A percentile compares a stretch with the other conserved stretches of the same genome.
Evolutionary conservation across 2,113 vertebrate species (phyloP).

Genomic region (Stegostoma tigrinum): DNA sequence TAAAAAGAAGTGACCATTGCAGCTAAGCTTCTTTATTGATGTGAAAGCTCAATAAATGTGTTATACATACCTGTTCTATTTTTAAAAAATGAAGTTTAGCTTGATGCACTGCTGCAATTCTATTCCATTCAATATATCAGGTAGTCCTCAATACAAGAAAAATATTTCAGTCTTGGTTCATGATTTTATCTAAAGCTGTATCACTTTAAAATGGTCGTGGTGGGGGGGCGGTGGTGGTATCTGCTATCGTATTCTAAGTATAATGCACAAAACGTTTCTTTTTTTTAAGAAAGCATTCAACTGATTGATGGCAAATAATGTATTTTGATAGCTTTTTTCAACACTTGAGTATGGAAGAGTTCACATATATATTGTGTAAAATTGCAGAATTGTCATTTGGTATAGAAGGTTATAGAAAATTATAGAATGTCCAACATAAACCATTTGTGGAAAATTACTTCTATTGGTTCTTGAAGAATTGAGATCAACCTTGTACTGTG

Average conservation of each 20-base stretch:
- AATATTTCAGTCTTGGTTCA: not conserved
- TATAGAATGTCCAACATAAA: not conserved
- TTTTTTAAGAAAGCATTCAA: not conserved
- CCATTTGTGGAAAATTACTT: not conserved
- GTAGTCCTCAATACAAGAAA: not conserved
- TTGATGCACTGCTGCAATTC: not conserved
- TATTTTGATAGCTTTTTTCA: not conserved
- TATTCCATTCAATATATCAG: not conserved
- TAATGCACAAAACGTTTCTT: not conserved
- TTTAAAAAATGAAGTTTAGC: not conserved
- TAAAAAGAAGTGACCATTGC: not conserved
- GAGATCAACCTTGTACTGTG: not conserved
- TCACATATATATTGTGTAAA: not conserved
- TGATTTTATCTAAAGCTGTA: not conserved
- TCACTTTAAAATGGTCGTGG: not conserved
- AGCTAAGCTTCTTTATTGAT: not conserved
- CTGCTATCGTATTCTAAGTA: not conserved
- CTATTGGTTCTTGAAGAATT: not conserved
- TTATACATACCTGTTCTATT: not conserved
- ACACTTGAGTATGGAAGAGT: not conserved
- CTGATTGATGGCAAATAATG: not conserved
- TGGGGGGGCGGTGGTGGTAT: not conserved
- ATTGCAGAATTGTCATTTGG: not conserved
- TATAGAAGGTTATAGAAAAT: not conserved
- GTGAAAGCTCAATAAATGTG: not conserved